Evolutionary conservation across 2,888 invertebrate genomes (phyloP).

Genomic region (Hydraecia micacea): DNA sequence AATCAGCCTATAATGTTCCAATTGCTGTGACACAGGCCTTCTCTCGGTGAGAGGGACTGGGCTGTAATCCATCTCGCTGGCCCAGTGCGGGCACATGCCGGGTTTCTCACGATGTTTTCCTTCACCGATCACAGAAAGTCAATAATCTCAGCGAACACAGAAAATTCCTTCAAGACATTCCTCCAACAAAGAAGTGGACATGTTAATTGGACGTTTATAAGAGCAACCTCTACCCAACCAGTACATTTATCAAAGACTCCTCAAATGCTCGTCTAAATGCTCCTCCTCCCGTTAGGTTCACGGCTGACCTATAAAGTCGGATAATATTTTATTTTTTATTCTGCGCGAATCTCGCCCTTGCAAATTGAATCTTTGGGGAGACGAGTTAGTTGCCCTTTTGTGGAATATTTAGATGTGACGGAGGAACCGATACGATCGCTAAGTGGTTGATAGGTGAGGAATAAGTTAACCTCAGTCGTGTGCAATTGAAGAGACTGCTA

Average conservation of each 20-base stretch:
- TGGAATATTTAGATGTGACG: constrained; percentile 53
- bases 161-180: neutral
- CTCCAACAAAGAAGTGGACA: neutral
- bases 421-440: neutral
- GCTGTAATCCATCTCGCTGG: too few species aligned
- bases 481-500: neutral
- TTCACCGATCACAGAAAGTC: neutral
- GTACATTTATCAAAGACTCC: constrained; percentile 38
- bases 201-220: constrained; percentile 19
- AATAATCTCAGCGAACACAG: neutral
- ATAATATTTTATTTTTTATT: constrained; percentile 69
- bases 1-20: too few species aligned
- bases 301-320: constrained; percentile 57
- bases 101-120: too few species aligned
- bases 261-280: constrained; percentile 29
- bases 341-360: constrained; percentile 63
- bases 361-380: constrained; percentile 74
- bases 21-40: too few species aligned
- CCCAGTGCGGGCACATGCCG: too few species aligned
- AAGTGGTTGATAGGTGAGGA: neutral
- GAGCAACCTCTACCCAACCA: constrained; percentile 2
- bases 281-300: constrained; percentile 29
- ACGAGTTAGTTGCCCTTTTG: constrained; percentile 63
- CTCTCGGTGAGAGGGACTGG: too few species aligned
- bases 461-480: neutral